Evolutionary conservation across 2,888 invertebrate species (phyloP).

Genomic region (Mactromeris polynyma): DNA sequence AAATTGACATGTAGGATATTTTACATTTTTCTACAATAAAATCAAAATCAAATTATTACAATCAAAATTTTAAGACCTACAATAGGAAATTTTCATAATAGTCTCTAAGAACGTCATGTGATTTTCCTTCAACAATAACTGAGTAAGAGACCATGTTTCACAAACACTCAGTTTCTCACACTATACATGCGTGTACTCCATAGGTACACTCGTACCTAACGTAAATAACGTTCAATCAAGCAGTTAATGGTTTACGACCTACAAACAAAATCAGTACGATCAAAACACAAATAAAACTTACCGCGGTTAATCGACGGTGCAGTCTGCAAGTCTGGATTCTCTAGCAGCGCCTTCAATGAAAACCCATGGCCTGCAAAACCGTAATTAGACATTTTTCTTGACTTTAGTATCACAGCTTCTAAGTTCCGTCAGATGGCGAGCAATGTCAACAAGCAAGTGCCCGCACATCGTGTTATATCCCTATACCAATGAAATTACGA

Average conservation of each 20-base stretch:
- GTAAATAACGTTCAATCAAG: not conserved
- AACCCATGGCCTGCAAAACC: slow-evolving; percentile 65
- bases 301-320: slow-evolving; percentile 74
- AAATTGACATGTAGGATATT: no score
- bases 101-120: no score
- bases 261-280: not conserved
- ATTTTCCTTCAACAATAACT: no score
- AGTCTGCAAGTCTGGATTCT: slow-evolving; percentile 80
- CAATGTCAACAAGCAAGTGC: slow-evolving; percentile 13
- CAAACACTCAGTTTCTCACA: no score
- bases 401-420: not conserved
- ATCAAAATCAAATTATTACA: no score
- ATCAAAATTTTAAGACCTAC: no score
- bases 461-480: not conserved
- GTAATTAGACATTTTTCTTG: slow-evolving; percentile 43
- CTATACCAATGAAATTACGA: slow-evolving; percentile 21
- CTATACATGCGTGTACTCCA: no score
- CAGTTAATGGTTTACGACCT: not conserved
- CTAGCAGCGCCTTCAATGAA: slow-evolving; percentile 80
- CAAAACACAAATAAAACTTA: slow-evolving; percentile 52
- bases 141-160: no score
- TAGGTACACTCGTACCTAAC: not conserved
- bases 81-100: no score
- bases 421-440: not conserved
- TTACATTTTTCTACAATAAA: no score